These are phyloP conservation scores for Oligia strigilis DNA, from an alignment of 2,888 invertebrate genomes.

Conservation along the genomic window DNA sequence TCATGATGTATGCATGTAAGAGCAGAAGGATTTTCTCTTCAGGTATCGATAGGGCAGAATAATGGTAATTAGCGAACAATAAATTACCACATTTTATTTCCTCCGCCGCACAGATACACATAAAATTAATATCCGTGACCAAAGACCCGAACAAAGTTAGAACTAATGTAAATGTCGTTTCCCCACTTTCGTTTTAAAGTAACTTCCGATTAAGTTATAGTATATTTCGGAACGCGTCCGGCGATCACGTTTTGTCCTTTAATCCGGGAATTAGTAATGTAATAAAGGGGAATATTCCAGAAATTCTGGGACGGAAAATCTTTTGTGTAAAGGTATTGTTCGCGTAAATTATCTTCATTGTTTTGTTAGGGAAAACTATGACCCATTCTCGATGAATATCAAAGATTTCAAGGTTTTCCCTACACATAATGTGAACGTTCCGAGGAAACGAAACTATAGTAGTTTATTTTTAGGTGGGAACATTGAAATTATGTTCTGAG, in stretches of 20 bases:
- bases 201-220: slow-evolving; percentile 56
- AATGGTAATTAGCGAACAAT: not conserved
- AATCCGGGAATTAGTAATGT: slow-evolving; percentile 58
- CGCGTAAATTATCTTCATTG: slow-evolving; percentile 53
- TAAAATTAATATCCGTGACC: slow-evolving; percentile 27
- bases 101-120: slow-evolving; percentile 9
- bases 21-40: not conserved
- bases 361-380: slow-evolving; percentile 47
- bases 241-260: slow-evolving; percentile 53
- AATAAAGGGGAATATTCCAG: slow-evolving; percentile 63
- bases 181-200: slow-evolving; percentile 47
- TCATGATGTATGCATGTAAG: too few species aligned
- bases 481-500: not conserved
- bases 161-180: slow-evolving; percentile 34
- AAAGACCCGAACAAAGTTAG: slow-evolving; percentile 37
- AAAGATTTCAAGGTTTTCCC: slow-evolving; percentile 8
- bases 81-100: not conserved
- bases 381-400: not conserved
- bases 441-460: not conserved
- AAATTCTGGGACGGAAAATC: slow-evolving; percentile 48
- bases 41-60: not conserved
- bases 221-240: slow-evolving; percentile 36
- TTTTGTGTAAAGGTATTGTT: slow-evolving; percentile 39
- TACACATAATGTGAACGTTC: not conserved
- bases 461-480: not conserved